phyloP scores from a whole-genome alignment of 2,113 vertebrate species.

The Pogonocichla stellata region DNA sequence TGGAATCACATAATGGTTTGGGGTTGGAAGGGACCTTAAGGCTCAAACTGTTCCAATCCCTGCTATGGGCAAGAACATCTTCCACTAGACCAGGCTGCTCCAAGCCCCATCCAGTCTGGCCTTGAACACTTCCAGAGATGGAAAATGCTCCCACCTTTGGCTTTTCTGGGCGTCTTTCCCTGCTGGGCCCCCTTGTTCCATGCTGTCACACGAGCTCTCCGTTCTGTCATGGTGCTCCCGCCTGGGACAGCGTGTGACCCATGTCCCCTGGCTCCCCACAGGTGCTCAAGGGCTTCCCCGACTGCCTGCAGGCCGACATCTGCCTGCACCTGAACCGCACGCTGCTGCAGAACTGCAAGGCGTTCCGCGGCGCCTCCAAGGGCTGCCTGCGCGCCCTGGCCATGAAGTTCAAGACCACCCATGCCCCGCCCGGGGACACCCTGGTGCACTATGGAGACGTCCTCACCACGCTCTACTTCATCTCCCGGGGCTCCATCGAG shows the following conservation, averaged over 20 bases:
- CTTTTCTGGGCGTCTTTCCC: background rate
- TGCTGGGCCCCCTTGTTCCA: fast-evolving
- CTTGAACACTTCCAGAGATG: background rate
- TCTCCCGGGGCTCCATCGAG: slow-evolving; percentile 96
- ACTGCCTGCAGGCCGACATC: slow-evolving; percentile 98
- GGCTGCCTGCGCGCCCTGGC: slow-evolving; percentile 94
- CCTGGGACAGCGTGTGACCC: background rate
- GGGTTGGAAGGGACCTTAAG: background rate
- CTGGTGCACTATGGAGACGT: slow-evolving; percentile 95
- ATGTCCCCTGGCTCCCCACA: slow-evolving; percentile 31
- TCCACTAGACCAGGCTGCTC: background rate
- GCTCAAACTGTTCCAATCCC: background rate
- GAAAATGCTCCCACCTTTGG: background rate
- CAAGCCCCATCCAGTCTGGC: background rate
- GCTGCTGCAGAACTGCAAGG: slow-evolving; percentile 92
- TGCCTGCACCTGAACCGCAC: slow-evolving; percentile 95
- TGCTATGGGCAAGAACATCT: background rate
- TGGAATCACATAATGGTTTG: background rate
- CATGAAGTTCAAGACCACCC: slow-evolving; percentile 94
- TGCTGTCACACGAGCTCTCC: fast-evolving
- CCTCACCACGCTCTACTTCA: slow-evolving; percentile 95
- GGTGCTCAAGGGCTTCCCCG: slow-evolving; percentile 97
- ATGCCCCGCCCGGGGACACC: slow-evolving; percentile 93
- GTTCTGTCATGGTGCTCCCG: fast-evolving
- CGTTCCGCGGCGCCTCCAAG: slow-evolving; percentile 92